Conservation (phyloP, 2,797 vertebrate genomes). For the Pseudomugil gertrudae region DNA sequence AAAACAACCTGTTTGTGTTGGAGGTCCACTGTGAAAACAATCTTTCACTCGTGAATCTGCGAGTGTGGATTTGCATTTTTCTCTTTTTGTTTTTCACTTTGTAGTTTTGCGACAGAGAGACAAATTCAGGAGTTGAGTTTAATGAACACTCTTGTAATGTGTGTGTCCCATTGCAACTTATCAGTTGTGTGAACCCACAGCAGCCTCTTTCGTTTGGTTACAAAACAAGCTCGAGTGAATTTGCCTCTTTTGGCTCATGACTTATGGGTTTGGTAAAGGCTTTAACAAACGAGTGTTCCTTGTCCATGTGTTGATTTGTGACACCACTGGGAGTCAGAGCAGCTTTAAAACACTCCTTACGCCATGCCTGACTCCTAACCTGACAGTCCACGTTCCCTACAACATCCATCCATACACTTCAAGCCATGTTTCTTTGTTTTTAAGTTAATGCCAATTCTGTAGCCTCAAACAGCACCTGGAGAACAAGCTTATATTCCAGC, state of each 20-base stretch:
- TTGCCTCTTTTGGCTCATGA: neutral
- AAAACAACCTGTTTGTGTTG: no score
- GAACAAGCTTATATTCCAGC: constrained; percentile 36
- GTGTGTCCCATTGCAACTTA: neutral
- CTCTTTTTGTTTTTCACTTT: neutral
- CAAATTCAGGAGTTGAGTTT: neutral
- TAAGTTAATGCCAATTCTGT: constrained; percentile 37
- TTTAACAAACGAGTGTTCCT: no score
- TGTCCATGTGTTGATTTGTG: no score
- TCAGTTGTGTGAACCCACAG: neutral
- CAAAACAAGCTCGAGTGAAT: neutral
- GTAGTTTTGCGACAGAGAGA: neutral
- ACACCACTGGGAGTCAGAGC: no score
- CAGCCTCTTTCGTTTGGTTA: neutral
- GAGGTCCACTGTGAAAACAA: no score
- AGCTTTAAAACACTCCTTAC: no score
- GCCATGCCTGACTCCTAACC: no score
- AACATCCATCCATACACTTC: no score
- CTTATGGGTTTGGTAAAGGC: neutral
- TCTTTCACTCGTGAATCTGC: no score
- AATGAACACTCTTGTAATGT: neutral
- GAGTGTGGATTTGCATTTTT: no score
- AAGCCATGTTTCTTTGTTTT: neutral
- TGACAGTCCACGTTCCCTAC: no score
- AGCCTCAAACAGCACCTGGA: constrained; percentile 19